Base-by-base conservation (phyloP, 37 sponge, comb jelly and placozoan species). In the Axinella damicornis region DNA sequence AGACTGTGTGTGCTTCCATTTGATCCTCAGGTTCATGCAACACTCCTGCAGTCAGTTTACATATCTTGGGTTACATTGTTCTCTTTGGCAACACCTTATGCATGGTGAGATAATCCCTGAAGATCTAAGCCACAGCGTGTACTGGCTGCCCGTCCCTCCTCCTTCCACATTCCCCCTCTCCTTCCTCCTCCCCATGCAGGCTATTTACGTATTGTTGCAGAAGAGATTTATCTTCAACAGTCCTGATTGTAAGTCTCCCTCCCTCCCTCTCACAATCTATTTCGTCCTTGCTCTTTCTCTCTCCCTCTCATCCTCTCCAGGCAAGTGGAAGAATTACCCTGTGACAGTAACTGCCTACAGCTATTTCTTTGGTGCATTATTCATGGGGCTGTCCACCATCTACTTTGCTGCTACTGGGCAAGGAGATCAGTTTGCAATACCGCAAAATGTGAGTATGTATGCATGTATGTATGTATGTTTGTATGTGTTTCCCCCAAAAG, bases 321-420 rank as follows among this genome's bases (percentile, higher is more conserved):
- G 65, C 54, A 62, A 69, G 38, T 96, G 90, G 91, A 79, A 63
- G 58, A 32, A 87, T 11, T 59, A 82, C 37, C 97, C 97, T 5
- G 79, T 96, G 14, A 27, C 36, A 24, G 92, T 96, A 58, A 90
- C 92, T 19, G 83, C 92, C 2, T 93, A 87, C 78, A 81, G 83
- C 63, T 93, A 93, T 52, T 69, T 87, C 19, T 91, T 93, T 77
- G 97, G 97, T 28, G 76, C 94, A 24, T 16, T 96, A 9, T 85
- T 78, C 71, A 93, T 96, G 81, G 86, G 92, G 24, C 58, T 96
- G 2, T 69, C 90, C 25, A 46, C 46, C 46, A 64, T 91, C 70
- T 90, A 90, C 88, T 74, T 40, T 65, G 53, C 30, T 5, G 54
- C 65, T 21, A 57, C 55, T 30, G 62, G 41, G 11, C 73, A 80